Conservation (phyloP, 2,888 invertebrate genomes). For the Leucophora obtusa region DNA sequence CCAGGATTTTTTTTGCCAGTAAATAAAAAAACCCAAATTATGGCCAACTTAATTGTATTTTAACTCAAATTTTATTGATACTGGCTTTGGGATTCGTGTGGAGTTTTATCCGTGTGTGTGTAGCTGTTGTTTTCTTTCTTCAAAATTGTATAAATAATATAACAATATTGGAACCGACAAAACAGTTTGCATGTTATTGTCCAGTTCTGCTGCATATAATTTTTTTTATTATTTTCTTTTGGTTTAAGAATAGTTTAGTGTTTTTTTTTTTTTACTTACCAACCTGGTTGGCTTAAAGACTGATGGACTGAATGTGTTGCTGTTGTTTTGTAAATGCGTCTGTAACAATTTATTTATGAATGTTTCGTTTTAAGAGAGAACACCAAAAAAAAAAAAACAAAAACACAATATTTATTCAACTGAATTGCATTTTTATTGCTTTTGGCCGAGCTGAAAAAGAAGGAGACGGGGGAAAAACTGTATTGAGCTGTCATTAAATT, state of each 20-base stretch:
- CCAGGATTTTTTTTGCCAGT: slow-evolving; percentile 16
- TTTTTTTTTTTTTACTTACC: background rate
- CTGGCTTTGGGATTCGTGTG: slow-evolving; percentile 49
- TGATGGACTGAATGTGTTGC: slow-evolving; percentile 1
- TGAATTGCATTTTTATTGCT: slow-evolving; percentile 60
- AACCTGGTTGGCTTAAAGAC: background rate
- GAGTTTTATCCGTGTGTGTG: slow-evolving; percentile 22
- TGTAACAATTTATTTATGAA: slow-evolving; percentile 51
- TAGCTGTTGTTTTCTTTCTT: slow-evolving; percentile 24
- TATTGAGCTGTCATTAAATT: slow-evolving; percentile 66
- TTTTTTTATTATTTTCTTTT: slow-evolving; percentile 11
- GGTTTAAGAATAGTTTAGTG: slow-evolving; percentile 23
- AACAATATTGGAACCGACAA: slow-evolving; percentile 21
- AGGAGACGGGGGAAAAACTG: slow-evolving; percentile 29
- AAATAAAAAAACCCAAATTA: slow-evolving; percentile 45
- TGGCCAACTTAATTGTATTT: slow-evolving; percentile 65
- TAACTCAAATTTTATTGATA: slow-evolving; percentile 64
- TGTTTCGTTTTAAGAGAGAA: slow-evolving; percentile 10
- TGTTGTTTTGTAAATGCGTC: slow-evolving; percentile 54
- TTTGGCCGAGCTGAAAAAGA: slow-evolving; percentile 41
- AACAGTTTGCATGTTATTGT: slow-evolving; percentile 57
- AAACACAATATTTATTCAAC: slow-evolving; percentile 37
- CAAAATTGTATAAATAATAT: background rate
- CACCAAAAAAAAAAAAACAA: slow-evolving; percentile 7
- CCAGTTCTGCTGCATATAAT: slow-evolving; percentile 11